Conservation (phyloP, 2,888 invertebrate species). For the Caenorhabditis sinica region DNA sequence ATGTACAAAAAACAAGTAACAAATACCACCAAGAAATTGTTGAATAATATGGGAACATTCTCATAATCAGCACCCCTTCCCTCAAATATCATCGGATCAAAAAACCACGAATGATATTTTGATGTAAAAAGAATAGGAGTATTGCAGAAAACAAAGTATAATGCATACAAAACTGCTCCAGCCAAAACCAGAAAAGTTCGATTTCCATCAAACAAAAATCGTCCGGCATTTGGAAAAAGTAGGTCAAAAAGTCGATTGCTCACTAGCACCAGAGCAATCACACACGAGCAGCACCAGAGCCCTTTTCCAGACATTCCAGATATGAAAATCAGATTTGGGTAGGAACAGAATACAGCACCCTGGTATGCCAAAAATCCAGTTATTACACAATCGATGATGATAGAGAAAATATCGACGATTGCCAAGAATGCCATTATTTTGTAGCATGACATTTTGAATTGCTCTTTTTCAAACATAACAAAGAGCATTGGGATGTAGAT, state of each 20-base stretch:
- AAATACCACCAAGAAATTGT: slow-evolving; percentile 65
- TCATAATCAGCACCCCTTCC: slow-evolving; percentile 29
- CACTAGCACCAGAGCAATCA: slow-evolving; percentile 64
- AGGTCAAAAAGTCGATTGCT: slow-evolving; percentile 67
- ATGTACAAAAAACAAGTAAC: slow-evolving; percentile 67
- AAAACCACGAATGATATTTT: slow-evolving; percentile 71
- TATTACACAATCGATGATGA: slow-evolving; percentile 46
- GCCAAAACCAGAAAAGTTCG: slow-evolving; percentile 55
- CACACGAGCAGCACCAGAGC: slow-evolving; percentile 69
- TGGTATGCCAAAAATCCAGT: slow-evolving; percentile 57
- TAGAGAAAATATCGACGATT: slow-evolving; percentile 57
- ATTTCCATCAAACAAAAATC: slow-evolving; percentile 45
- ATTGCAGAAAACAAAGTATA: slow-evolving; percentile 69
- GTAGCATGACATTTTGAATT: slow-evolving; percentile 65
- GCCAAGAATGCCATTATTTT: slow-evolving; percentile 69
- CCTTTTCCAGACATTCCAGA: slow-evolving; percentile 55
- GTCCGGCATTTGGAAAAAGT: slow-evolving; percentile 45
- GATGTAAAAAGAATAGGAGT: slow-evolving; percentile 71
- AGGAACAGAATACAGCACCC: slow-evolving; percentile 67
- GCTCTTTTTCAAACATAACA: slow-evolving; percentile 51
- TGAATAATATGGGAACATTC: slow-evolving; percentile 66
- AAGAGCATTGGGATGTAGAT: slow-evolving; percentile 60
- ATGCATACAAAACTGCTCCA: slow-evolving; percentile 64
- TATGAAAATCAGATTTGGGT: slow-evolving; percentile 61
- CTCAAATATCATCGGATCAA: slow-evolving; percentile 69